Base-by-base conservation (phyloP, 2,888 invertebrate genomes). In the Trachelus stipa region DNA sequence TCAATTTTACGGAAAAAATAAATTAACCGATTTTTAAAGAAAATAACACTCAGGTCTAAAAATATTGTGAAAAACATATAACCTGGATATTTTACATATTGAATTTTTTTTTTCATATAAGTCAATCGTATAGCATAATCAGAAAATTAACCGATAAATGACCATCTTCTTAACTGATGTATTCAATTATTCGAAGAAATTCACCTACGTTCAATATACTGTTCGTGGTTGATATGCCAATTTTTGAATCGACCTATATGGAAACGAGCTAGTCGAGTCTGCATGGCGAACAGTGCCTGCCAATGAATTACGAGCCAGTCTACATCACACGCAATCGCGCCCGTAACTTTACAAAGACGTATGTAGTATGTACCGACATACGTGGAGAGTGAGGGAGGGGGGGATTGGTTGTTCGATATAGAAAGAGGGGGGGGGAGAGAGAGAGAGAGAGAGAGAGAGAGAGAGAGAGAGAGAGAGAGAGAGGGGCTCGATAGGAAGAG, bases 271-370 rank as follows among this genome's bases (percentile, higher is more conserved):
- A 56, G 56, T 56, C 56, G 23, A 56, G 56, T 15, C 56, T 56
- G 56, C 23, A 56, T 56, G 23, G 56, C 23, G 56, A 56, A 56
- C 56, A 56, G 56, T 79, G 77, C 82, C 86, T 86, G 87, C 85
- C 88, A 83, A 89, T 88, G 88, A 89, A 87, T 88, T 87, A 87
- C 85, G 87, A 86, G 84, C 84, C 82, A 81, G 81, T 82, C 84
- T 85, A 84, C 84, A 86, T 85, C 85, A 86, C 81, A 83, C 82
- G 86, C 85, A 86, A 87, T 86, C 86, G 83, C 80, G 86, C 83
- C 84, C 81, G 84, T 86, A 86, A 87, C 85, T 87, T 85, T 85
- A 84, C 83, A 86, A 88, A 86, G 86, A 85, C 85, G 84, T 79
- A 77, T 73, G 81, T 74, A 37, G 40, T n/a, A 56, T 56, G 56